These are phyloP conservation scores for Cnemophilus loriae DNA, from an alignment of 2,113 vertebrate genomes.

Conservation along the genomic window DNA sequence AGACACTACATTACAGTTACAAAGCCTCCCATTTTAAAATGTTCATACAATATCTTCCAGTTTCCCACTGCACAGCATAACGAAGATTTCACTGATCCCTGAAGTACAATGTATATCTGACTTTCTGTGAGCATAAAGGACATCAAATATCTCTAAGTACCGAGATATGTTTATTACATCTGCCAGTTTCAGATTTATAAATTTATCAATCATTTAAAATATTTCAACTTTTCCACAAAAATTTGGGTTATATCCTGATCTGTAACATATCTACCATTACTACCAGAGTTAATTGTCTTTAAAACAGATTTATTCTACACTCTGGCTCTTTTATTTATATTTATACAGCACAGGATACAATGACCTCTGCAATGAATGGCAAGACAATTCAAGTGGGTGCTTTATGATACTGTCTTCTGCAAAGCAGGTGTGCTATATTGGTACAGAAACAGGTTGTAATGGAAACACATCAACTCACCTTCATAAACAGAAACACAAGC, in stretches of 20 bases:
- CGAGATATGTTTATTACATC: neutral
- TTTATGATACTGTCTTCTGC: neutral
- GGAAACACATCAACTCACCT: constrained; percentile 17
- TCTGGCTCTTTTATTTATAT: neutral
- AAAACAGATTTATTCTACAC: neutral
- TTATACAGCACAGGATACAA: neutral
- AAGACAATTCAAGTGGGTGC: neutral
- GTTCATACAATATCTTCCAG: neutral
- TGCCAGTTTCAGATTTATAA: neutral
- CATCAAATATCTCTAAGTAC: neutral
- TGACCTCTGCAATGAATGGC: constrained; percentile 9
- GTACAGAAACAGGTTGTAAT: constrained; percentile 29
- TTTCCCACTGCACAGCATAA: neutral
- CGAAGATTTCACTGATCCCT: neutral
- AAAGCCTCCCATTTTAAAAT: neutral
- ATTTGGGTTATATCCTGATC: neutral
- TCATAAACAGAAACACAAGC: constrained; percentile 17
- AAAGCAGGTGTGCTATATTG: neutral
- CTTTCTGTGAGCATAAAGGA: neutral
- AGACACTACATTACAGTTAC: neutral
- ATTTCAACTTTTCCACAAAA: neutral
- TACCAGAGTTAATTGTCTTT: neutral
- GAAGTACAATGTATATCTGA: neutral
- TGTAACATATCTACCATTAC: neutral
- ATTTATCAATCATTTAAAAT: neutral